Percentiles rank a stretch among this genome's conserved stretches.
Evolutionary conservation across 2,888 invertebrate species (phyloP).

Genomic region (Marronus borbonicus): DNA sequence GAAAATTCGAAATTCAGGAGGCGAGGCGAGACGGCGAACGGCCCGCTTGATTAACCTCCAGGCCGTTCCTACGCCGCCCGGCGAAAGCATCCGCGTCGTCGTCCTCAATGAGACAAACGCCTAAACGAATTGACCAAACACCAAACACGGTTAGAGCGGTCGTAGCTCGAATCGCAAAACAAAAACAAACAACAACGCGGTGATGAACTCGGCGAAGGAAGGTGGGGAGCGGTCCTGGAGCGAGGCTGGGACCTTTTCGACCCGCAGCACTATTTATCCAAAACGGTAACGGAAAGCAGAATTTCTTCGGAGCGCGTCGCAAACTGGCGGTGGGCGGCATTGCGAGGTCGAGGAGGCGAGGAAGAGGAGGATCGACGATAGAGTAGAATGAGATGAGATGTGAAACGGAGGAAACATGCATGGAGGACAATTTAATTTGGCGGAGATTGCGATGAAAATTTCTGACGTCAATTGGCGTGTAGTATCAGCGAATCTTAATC

Average conservation of each 20-base stretch:
- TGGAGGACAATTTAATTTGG: slow-evolving; percentile 46
- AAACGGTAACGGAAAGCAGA: slow-evolving; percentile 32
- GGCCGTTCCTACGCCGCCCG: slow-evolving; percentile 56
- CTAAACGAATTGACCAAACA: slow-evolving; percentile 70
- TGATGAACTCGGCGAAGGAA: neutral
- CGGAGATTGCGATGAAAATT: slow-evolving; percentile 42
- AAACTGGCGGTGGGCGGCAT: neutral
- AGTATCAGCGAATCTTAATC: slow-evolving; percentile 42
- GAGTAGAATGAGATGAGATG: slow-evolving; percentile 4
- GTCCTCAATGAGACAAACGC: slow-evolving; percentile 64
- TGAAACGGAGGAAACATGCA: slow-evolving; percentile 8
- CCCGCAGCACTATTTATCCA: slow-evolving; percentile 17
- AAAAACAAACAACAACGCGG: slow-evolving; percentile 58
- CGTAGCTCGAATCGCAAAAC: slow-evolving; percentile 65
- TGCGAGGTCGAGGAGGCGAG: neutral
- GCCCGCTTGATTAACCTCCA: slow-evolving; percentile 61
- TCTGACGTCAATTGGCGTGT: slow-evolving; percentile 38
- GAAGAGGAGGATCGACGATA: neutral
- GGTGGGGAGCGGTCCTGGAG: too few species aligned
- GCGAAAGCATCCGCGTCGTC: slow-evolving; percentile 54
- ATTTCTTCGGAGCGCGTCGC: slow-evolving; percentile 22
- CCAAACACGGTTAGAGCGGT: slow-evolving; percentile 67
- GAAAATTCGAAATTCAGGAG: slow-evolving; percentile 59
- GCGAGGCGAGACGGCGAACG: slow-evolving; percentile 52
- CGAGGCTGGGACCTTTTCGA: slow-evolving; percentile 9